Conservation (phyloP, 2,113 vertebrate species). For the Platichthys flesus region DNA sequence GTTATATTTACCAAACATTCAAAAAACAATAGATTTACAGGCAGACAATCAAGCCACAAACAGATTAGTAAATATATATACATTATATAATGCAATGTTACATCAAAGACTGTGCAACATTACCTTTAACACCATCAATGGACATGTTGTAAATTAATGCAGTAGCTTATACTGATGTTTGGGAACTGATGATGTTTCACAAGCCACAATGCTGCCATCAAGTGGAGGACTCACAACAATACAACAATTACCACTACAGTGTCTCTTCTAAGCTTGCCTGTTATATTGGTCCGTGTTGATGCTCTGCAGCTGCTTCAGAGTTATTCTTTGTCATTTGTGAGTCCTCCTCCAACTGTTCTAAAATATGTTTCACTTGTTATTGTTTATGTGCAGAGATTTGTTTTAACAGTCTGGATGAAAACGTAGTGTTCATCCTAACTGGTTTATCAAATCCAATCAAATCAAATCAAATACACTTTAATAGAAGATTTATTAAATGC, state of each 20-base stretch:
- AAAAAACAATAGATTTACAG: background rate
- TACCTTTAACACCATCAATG: background rate
- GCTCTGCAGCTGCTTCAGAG: too few relatives aligned
- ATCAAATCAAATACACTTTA: too few relatives aligned
- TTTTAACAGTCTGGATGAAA: too few relatives aligned
- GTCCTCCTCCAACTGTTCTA: too few relatives aligned
- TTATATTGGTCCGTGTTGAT: background rate
- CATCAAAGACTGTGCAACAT: background rate
- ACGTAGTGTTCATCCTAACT: too few relatives aligned
- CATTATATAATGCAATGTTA: background rate
- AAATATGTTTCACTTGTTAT: too few relatives aligned
- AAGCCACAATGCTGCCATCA: conserved; percentile 68
- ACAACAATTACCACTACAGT: conserved; percentile 5
- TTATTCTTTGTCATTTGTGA: too few relatives aligned
- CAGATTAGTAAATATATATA: background rate
- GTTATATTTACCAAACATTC: background rate
- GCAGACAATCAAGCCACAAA: background rate
- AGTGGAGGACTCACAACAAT: conserved; percentile 42
- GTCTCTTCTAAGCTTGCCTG: background rate
- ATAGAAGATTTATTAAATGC: too few relatives aligned
- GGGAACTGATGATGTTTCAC: background rate
- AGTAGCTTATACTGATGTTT: background rate
- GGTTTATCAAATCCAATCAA: too few relatives aligned
- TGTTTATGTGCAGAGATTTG: too few relatives aligned
- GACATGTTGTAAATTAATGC: background rate